phyloP scores from a whole-genome alignment of 1,140 invertebrate genomes.

The Ceratina australensis region DNA sequence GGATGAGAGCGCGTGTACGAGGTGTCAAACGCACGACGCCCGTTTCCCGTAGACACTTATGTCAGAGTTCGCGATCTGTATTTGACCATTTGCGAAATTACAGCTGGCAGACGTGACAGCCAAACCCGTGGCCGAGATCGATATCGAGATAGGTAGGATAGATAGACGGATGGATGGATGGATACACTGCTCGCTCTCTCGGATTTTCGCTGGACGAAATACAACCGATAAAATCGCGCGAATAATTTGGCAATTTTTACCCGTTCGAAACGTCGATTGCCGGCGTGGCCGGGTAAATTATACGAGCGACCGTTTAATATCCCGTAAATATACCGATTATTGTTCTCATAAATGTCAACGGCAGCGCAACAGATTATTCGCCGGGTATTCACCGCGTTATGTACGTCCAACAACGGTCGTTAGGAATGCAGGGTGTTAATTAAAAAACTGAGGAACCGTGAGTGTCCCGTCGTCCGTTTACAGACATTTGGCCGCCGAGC shows the following conservation, averaged over 20 bases:
- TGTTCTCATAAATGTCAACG: constrained; percentile 51
- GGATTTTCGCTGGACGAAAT: too few species aligned
- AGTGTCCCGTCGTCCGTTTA: constrained; percentile 10
- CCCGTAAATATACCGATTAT: constrained; percentile 50
- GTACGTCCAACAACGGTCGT: neutral
- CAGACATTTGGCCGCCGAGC: constrained; percentile 54
- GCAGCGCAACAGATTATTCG: constrained; percentile 43
- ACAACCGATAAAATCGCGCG: neutral
- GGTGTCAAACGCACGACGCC: constrained; percentile 61
- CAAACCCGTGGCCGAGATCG: neutral
- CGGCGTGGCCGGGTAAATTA: too few species aligned
- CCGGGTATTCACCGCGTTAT: constrained; percentile 20
- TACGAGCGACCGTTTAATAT: constrained; percentile 33
- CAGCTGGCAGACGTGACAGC: constrained; percentile 24
- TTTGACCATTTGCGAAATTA: constrained; percentile 53
- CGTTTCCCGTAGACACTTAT: constrained; percentile 51
- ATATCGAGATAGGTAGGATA: neutral
- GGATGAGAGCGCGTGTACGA: constrained; percentile 50
- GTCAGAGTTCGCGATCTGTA: constrained; percentile 47
- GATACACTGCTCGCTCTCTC: too few species aligned
- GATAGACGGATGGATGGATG: too few species aligned
- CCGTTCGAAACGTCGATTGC: constrained; percentile 10
- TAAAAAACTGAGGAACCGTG: constrained; percentile 43
- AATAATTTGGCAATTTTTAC: constrained; percentile 17
- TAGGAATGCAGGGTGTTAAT: constrained; percentile 49